Percentiles rank a stretch among this genome's conserved stretches.
These are phyloP conservation scores for Hippocampus kuda DNA, from an alignment of 2,797 vertebrate species.

Conservation along the genomic window DNA sequence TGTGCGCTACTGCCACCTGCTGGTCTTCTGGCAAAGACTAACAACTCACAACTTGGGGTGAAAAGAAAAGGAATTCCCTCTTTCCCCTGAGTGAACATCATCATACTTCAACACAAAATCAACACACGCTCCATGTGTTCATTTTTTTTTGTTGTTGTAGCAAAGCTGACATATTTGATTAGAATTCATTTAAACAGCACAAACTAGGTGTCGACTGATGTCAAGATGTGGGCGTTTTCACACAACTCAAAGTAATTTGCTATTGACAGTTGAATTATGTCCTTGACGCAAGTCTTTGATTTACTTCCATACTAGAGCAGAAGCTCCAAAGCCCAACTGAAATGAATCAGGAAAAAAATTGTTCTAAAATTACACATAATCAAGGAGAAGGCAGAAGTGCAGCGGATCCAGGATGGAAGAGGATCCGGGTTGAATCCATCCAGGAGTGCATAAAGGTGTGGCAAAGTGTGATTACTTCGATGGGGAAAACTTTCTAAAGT, in stretches of 20 bases:
- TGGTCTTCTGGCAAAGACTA: slow-evolving; percentile 26
- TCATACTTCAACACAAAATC: neutral
- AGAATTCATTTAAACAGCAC: neutral
- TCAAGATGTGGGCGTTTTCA: neutral
- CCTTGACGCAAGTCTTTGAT: neutral
- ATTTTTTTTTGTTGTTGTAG: neutral
- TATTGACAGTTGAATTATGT: neutral
- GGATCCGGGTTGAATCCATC: no score
- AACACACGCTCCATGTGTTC: neutral
- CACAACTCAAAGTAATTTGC: neutral
- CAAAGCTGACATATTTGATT: neutral
- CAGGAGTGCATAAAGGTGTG: no score
- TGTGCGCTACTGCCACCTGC: slow-evolving; percentile 68
- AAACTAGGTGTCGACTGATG: neutral
- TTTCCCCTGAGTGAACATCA: neutral
- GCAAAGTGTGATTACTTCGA: no score
- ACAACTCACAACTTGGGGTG: neutral
- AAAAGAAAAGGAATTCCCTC: neutral
- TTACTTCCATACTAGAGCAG: neutral
- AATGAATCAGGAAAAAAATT: neutral
- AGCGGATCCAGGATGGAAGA: no score
- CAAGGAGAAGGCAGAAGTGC: no score
- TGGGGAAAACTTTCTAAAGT: no score
- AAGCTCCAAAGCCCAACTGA: neutral
- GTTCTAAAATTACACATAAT: neutral